Base-by-base conservation (phyloP, 23 tunicate genomes). In the Styela clava region DNA sequence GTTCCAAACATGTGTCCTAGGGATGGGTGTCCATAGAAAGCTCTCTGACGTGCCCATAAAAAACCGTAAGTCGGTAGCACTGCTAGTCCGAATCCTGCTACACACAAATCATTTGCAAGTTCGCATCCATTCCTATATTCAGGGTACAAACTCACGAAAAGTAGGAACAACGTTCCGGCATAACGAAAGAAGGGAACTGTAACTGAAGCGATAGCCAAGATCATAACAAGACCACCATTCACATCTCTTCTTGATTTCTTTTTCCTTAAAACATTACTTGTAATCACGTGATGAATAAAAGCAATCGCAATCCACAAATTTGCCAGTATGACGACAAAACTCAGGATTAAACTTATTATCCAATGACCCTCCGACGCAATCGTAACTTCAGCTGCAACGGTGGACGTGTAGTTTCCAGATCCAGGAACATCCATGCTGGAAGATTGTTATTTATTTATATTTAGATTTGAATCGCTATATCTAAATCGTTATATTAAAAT, bases 21-120 rank as follows among this genome's bases (percentile, higher is more conserved):
- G 21, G 81, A 76, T 0, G 81, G 81, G 31, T 76, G 81, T 12
- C 81, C 81, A 64, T 76, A 76, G n/a, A 76, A 76, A 24, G 81
- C 81, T 24, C 81, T 52, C 65, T 76, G 81, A 22, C 81, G 52
- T 12, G 81, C 65, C 81, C 81, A 76, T 30, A 76, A 1, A 76
- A 33, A 76, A 1, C 62, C 81, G 33, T 76, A 76, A 3, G 77
- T 71, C 24, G 77, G 77, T 19, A 71, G 34, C 65, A 76, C 27
- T 0, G 81, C 81, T 25, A 51, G 44, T 20, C 31, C 64, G 29
- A 76, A 44, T 27, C 81, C 81, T 7, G 52, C 27, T 18, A 76
- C 64, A 24, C 33, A 20, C 7, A 76, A 21, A 44, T 76, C 81
- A 27, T 52, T 35, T 22, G 81, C 81, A 24, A 44, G 21, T 44